These are phyloP conservation scores for Malachius bipustulatus DNA, from an alignment of 2,888 invertebrate species.

Conservation along the genomic window DNA sequence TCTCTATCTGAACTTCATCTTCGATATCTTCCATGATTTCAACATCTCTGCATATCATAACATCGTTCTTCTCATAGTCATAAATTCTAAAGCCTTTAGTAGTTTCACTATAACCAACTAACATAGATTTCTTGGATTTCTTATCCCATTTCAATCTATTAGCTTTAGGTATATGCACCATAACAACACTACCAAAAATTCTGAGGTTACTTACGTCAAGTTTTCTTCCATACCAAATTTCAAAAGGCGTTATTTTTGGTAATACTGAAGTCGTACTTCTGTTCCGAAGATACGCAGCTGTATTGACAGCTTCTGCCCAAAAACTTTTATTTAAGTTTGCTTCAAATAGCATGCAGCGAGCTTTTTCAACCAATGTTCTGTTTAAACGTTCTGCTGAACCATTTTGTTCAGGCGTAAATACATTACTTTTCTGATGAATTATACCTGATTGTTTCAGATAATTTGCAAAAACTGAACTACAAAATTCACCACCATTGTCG, in stretches of 20 bases:
- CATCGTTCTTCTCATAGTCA: slow-evolving; percentile 12
- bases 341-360: slow-evolving; percentile 14
- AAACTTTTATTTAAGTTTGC: slow-evolving; percentile 17
- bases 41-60: slow-evolving; percentile 11
- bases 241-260: slow-evolving; percentile 17
- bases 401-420: slow-evolving; percentile 14
- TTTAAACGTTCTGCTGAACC: slow-evolving; percentile 12
- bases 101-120: slow-evolving; percentile 16
- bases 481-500: slow-evolving; percentile 22
- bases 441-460: slow-evolving; percentile 17
- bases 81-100: slow-evolving; percentile 16
- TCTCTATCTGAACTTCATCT: too few relatives aligned
- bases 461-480: slow-evolving; percentile 14
- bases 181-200: slow-evolving; percentile 18
- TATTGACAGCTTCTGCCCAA: slow-evolving; percentile 25
- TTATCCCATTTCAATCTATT: slow-evolving; percentile 17
- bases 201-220: slow-evolving; percentile 15
- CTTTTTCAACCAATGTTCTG: slow-evolving; percentile 13
- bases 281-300: slow-evolving; percentile 17
- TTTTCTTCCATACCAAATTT: slow-evolving; percentile 17
- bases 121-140: slow-evolving; percentile 15
- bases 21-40: too few relatives aligned
- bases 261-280: slow-evolving; percentile 15
- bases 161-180: slow-evolving; percentile 18
- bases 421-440: slow-evolving; percentile 15